Evolutionary conservation across 2,888 invertebrate genomes (phyloP).

Genomic region (Adineta ricciae): DNA sequence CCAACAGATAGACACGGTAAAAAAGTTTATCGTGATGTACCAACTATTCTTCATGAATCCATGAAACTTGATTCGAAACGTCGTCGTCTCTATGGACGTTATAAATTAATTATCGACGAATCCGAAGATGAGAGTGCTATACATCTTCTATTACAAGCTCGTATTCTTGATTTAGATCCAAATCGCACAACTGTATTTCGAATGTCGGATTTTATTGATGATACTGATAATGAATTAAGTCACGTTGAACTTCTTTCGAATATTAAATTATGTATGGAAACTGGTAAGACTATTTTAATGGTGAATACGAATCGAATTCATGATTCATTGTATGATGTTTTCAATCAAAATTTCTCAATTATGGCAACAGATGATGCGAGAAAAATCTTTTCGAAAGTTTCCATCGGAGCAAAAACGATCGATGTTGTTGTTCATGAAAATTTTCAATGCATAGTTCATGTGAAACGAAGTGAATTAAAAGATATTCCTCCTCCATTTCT

Average conservation of each 20-base stretch:
- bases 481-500: neutral
- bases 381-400: slow-evolving; percentile 6
- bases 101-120: slow-evolving; percentile 16
- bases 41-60: neutral
- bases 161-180: slow-evolving; percentile 1
- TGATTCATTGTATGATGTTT: slow-evolving; percentile 10
- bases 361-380: neutral
- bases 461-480: slow-evolving; percentile 2
- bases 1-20: neutral
- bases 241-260: neutral
- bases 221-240: slow-evolving; percentile 10
- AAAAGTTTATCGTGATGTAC: neutral
- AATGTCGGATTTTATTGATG: neutral
- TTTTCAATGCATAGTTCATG: slow-evolving; percentile 13
- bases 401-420: neutral
- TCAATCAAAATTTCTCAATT: slow-evolving; percentile 12
- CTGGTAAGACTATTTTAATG: neutral
- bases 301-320: neutral
- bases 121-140: neutral
- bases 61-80: neutral
- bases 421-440: slow-evolving; percentile 16
- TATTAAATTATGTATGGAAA: slow-evolving; percentile 22
- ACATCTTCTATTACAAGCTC: neutral
- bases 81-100: neutral
- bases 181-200: neutral